Evolutionary conservation across 2,888 invertebrate genomes (phyloP), one percentile per base, ranked within the genome.

Genomic region (Drosophila borealis): DNA sequence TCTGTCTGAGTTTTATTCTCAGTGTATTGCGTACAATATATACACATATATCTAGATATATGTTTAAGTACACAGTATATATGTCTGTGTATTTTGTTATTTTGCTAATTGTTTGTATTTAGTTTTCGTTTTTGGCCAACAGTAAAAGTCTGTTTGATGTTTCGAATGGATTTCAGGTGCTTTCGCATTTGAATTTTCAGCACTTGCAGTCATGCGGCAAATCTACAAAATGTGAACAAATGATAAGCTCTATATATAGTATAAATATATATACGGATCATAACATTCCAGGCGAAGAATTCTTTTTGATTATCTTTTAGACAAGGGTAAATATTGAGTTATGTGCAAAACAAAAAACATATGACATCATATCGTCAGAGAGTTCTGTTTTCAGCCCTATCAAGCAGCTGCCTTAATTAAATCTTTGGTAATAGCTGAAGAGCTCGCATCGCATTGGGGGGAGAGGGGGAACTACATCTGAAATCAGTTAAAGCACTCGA

Each of bases 41-140:
- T 5, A n/a, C n/a, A n/a, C n/a, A 1, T 13, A 19, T 29, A 11
- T 41, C 8, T 19, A 13, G n/a, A n/a, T 13, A 10, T 53, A 14
- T 25, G 2, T n/a, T 11, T 21, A 13, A 10, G 4, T 21, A 10
- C 36, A 13, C 19, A 3, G 10, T 69, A 33, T 42, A 17, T 51
- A 55, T 65, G 48, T 67, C 64, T 50, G 50, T 29, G 65, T 73
- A 69, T 71, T 75, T 78, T 81, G 68, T 75, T 76, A 63, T 81
- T 84, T 67, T 62, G 73, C 88, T 77, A 84, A 83, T 83, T 87
- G 87, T 77, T 83, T 83, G 79, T 66, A 69, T 84, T 83, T 79
- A 66, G 82, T 65, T 76, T 70, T 77, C 70, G 55, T 48, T 41
- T 42, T 60, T 70, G 41, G 51, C 17, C 59, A 14, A 54, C 29